Conservation (phyloP, 1,140 invertebrate genomes). For the Nephotettix cincticeps region DNA sequence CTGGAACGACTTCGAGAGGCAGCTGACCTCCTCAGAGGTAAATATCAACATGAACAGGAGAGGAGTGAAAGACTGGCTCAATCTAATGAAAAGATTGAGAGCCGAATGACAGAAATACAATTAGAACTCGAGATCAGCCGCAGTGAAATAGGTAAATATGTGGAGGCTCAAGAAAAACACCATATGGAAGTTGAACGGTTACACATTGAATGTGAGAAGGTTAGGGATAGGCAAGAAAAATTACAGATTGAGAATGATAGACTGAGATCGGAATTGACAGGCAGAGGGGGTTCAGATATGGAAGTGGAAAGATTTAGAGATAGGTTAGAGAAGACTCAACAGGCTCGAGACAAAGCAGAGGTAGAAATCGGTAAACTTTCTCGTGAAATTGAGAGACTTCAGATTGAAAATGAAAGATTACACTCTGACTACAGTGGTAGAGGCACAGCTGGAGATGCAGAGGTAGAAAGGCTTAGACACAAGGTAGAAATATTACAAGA, state of each 20-base stretch:
- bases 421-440: constrained; percentile 51
- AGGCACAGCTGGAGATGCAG: constrained; percentile 55
- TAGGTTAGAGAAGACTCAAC: constrained; percentile 80
- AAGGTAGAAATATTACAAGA: constrained; percentile 80
- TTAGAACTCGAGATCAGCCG: constrained; percentile 77
- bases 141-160: constrained; percentile 71
- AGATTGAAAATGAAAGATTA: constrained; percentile 44
- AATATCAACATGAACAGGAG: constrained; percentile 86
- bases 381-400: constrained; percentile 70
- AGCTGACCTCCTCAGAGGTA: constrained; percentile 79
- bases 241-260: constrained; percentile 73
- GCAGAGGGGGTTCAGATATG: constrained; percentile 51
- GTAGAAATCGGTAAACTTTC: constrained; percentile 80
- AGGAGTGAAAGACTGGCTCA: constrained; percentile 62
- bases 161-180: constrained; percentile 71
- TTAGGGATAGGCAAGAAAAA: constrained; percentile 80
- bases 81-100: constrained; percentile 60
- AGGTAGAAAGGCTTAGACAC: constrained; percentile 80
- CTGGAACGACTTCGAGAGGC: constrained; percentile 78
- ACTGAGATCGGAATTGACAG: constrained; percentile 63
- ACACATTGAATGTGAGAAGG: constrained; percentile 82
- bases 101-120: constrained; percentile 73
- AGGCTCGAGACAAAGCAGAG: constrained; percentile 77
- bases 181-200: constrained; percentile 73
- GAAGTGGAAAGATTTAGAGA: constrained; percentile 83